These are phyloP conservation scores for Marcusenius ussheri DNA, from an alignment of 2,113 vertebrate species.

Conservation along the genomic window DNA sequence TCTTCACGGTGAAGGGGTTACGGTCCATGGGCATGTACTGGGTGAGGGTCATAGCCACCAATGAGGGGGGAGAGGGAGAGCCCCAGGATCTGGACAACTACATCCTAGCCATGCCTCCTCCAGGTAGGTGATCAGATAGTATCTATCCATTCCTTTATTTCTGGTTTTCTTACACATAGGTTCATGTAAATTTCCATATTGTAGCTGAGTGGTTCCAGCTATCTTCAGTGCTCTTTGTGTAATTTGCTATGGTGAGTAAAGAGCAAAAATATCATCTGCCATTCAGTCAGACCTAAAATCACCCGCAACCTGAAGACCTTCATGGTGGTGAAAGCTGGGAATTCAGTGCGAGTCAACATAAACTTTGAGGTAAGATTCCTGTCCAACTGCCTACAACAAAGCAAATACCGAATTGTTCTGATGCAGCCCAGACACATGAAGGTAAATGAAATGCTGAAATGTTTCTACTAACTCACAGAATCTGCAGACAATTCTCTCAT, in stretches of 20 bases:
- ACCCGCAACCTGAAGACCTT: slow-evolving; percentile 60
- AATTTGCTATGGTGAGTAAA: neutral
- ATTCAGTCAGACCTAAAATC: slow-evolving; percentile 69
- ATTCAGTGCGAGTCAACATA: slow-evolving; percentile 60
- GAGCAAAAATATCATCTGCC: slow-evolving; percentile 3
- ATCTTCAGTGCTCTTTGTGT: neutral
- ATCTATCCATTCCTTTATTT: neutral
- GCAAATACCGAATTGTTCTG: neutral
- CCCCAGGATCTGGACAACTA: slow-evolving; percentile 36
- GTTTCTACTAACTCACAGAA: neutral
- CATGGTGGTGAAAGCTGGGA: slow-evolving; percentile 64
- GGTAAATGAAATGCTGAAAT: neutral
- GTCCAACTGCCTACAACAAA: neutral
- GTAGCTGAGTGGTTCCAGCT: neutral
- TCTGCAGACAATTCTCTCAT: neutral
- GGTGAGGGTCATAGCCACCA: slow-evolving; percentile 65
- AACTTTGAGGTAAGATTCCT: slow-evolving; percentile 65
- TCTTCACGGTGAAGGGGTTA: slow-evolving; percentile 69
- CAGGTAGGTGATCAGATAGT: slow-evolving; percentile 52
- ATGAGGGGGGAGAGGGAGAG: slow-evolving; percentile 61
- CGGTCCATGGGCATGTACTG: slow-evolving; percentile 63
- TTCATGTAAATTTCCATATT: neutral
- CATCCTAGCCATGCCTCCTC: slow-evolving; percentile 48
- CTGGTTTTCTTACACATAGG: neutral
- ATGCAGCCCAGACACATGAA: neutral